A percentile compares a stretch with the other conserved stretches of the same genome.
These are phyloP conservation scores for Menidia menidia DNA, from an alignment of 2,797 vertebrate genomes.

Conservation along the genomic window DNA sequence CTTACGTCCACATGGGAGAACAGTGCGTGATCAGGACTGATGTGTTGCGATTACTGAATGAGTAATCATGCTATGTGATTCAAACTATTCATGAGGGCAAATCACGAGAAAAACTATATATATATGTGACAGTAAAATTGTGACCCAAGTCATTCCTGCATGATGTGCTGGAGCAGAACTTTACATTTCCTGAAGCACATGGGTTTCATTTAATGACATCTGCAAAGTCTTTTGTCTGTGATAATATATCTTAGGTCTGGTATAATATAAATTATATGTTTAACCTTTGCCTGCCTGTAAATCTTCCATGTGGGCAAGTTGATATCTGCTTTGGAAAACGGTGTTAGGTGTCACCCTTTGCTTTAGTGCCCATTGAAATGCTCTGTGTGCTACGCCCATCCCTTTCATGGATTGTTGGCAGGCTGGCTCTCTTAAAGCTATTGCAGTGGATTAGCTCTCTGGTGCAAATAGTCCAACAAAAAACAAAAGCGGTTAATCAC, in stretches of 20 bases:
- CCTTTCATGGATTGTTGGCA: slow-evolving; percentile 48
- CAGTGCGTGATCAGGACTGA: neutral
- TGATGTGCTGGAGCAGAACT: neutral
- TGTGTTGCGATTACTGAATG: neutral
- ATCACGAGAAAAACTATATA: too few species aligned
- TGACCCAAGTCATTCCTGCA: neutral
- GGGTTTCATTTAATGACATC: neutral
- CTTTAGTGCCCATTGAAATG: neutral
- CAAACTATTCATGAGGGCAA: too few species aligned
- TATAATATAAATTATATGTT: neutral
- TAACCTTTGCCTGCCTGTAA: neutral
- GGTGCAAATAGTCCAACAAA: neutral
- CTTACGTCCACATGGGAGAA: neutral
- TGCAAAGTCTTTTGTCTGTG: too few species aligned
- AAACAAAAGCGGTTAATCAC: neutral
- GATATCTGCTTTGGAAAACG: neutral
- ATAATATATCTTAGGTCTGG: neutral
- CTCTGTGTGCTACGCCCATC: slow-evolving; percentile 31
- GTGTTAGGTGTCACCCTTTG: slow-evolving; percentile 9
- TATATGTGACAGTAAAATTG: too few species aligned
- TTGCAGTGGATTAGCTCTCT: slow-evolving; percentile 4
- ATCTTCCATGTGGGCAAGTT: neutral
- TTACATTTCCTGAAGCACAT: neutral
- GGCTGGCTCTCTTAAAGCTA: slow-evolving; percentile 56
- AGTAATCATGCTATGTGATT: too few species aligned